These are phyloP conservation scores for Dascyllus trimaculatus DNA, from an alignment of 2,113 vertebrate species.

Conservation along the genomic window DNA sequence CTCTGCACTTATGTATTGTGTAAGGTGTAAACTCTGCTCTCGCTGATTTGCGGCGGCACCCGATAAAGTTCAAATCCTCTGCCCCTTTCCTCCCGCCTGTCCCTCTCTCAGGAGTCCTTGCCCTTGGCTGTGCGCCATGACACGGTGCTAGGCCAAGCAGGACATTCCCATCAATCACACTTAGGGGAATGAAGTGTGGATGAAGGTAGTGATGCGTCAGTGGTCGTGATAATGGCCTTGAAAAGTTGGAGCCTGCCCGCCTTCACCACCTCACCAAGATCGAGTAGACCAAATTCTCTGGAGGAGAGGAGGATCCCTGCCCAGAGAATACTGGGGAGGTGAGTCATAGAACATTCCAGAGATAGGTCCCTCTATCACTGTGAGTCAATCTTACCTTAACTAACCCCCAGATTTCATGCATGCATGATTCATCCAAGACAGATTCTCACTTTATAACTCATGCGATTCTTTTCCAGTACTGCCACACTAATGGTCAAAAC, in stretches of 20 bases:
- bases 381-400: slow-evolving; percentile 30
- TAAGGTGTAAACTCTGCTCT: slow-evolving; percentile 49
- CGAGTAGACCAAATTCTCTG: slow-evolving; percentile 22
- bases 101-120: slow-evolving; percentile 50
- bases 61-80: slow-evolving; percentile 60
- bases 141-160: slow-evolving; percentile 52
- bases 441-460: slow-evolving; percentile 7
- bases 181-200: slow-evolving; percentile 63
- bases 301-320: slow-evolving; percentile 36
- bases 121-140: slow-evolving; percentile 63
- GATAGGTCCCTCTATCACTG: slow-evolving; percentile 2
- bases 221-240: slow-evolving; percentile 65
- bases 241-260: slow-evolving; percentile 48
- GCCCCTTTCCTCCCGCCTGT: slow-evolving; percentile 5
- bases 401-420: slow-evolving; percentile 29
- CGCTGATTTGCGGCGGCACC: slow-evolving; percentile 62
- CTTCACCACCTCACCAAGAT: slow-evolving; percentile 47
- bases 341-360: slow-evolving; percentile 74
- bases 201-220: slow-evolving; percentile 56
- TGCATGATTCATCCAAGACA: slow-evolving; percentile 11
- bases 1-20: slow-evolving; percentile 46
- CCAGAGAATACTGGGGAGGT: slow-evolving; percentile 32
- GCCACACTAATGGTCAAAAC: background rate
- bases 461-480: background rate
- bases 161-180: slow-evolving; percentile 74